A percentile compares a stretch with the other conserved stretches of the same genome.
Conservation (phyloP, 37 sponge, comb jelly and placozoan species). For the Cladorhizidae sp. region DNA sequence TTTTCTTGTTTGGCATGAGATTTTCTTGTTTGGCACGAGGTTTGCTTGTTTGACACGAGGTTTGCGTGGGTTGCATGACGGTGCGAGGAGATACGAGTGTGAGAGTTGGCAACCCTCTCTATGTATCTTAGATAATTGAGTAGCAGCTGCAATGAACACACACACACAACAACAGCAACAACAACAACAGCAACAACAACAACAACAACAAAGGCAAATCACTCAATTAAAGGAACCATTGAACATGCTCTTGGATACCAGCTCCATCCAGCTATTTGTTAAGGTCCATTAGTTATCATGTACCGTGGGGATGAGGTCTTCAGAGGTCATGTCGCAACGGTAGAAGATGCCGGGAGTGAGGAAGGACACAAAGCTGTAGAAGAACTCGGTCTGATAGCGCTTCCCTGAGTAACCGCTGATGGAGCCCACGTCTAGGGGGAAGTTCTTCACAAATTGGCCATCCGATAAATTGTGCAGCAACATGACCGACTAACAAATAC, state of each 20-base stretch:
- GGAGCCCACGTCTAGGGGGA: slow-evolving; percentile 78
- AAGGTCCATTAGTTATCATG: neutral
- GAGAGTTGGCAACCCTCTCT: too few relatives aligned
- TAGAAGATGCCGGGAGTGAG: slow-evolving; percentile 93
- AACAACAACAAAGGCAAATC: neutral
- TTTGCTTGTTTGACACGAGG: too few relatives aligned
- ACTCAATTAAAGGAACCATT: too few relatives aligned
- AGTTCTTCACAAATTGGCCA: slow-evolving; percentile 50
- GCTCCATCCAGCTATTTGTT: neutral
- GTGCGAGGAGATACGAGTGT: too few relatives aligned
- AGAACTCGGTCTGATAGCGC: slow-evolving; percentile 73
- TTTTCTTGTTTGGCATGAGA: too few relatives aligned
- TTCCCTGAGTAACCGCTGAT: slow-evolving; percentile 65
- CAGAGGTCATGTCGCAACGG: slow-evolving; percentile 66
- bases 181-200: neutral
- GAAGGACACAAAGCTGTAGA: slow-evolving; percentile 94
- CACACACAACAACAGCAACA: neutral
- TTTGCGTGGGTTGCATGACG: too few relatives aligned
- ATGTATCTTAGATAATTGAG: too few relatives aligned
- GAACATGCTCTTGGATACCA: neutral
- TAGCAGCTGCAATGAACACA: too few relatives aligned
- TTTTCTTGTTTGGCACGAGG: too few relatives aligned
- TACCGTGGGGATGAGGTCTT: slow-evolving; percentile 45
- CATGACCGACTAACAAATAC: slow-evolving; percentile 25
- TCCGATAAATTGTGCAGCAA: slow-evolving; percentile 19